These are phyloP conservation scores for Leptodactylus fallax DNA, from an alignment of 2,797 vertebrate genomes.

Conservation along the genomic window DNA sequence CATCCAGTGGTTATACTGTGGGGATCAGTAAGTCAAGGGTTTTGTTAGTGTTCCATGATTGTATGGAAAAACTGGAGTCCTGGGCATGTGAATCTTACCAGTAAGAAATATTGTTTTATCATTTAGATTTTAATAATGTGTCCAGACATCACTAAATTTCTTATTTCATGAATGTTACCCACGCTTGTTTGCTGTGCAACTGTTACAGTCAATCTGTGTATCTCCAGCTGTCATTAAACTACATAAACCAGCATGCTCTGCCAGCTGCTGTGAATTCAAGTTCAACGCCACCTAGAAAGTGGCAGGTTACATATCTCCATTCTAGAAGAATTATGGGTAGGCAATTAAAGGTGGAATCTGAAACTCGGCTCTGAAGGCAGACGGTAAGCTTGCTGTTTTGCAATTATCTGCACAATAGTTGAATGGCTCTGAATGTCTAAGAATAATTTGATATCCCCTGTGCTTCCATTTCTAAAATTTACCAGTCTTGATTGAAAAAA, in stretches of 20 bases:
- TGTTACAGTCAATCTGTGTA: background rate
- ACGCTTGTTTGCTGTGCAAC: background rate
- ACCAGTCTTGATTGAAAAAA: slow-evolving; percentile 16
- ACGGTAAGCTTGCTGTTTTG: slow-evolving; percentile 38
- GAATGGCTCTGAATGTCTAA: slow-evolving; percentile 14
- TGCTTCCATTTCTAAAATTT: slow-evolving; percentile 12
- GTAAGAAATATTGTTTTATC: background rate
- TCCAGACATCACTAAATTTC: background rate
- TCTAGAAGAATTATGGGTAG: background rate
- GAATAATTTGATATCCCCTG: slow-evolving; percentile 50
- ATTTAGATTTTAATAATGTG: background rate
- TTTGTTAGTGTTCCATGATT: no score
- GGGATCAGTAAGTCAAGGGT: no score
- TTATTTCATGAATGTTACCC: background rate
- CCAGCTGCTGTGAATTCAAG: background rate
- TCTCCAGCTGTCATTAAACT: slow-evolving; percentile 10
- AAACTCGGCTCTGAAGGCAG: background rate
- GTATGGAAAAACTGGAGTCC: no score
- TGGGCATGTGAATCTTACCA: no score
- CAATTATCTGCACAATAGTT: slow-evolving; percentile 37
- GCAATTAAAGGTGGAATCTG: slow-evolving; percentile 45
- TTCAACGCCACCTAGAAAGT: slow-evolving; percentile 12
- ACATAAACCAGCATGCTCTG: slow-evolving; percentile 11
- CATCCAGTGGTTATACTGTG: no score
- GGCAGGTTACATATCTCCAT: background rate